Conservation (phyloP, 2,113 vertebrate genomes). For the Rhadina sibilatrix region DNA sequence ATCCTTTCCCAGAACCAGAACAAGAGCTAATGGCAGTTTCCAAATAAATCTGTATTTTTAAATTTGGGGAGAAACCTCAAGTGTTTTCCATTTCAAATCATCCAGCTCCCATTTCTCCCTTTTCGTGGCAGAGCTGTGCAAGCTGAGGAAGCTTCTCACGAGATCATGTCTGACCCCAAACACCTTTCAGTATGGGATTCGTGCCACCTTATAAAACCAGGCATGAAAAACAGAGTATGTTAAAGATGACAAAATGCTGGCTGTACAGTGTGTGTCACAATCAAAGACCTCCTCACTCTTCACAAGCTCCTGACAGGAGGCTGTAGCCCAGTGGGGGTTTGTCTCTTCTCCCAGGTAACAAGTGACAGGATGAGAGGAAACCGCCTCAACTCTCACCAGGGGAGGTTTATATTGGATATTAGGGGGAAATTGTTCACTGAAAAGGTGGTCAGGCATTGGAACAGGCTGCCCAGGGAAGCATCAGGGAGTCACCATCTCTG, state of each 20-base stretch:
- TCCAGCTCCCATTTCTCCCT: neutral
- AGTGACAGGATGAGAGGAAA: neutral
- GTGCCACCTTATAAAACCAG: neutral
- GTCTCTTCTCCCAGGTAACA: neutral
- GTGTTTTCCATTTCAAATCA: neutral
- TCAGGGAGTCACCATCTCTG: neutral
- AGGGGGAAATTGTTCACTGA: neutral
- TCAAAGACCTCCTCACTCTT: neutral
- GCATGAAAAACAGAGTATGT: neutral
- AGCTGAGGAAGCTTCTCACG: neutral
- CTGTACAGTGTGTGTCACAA: neutral
- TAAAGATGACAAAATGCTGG: neutral
- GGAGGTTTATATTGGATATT: neutral
- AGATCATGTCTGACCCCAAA: neutral
- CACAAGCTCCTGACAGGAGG: neutral
- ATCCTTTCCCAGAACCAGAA: neutral
- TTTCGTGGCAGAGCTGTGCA: neutral
- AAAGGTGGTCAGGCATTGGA: neutral
- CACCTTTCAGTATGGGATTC: neutral
- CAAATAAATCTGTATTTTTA: neutral
- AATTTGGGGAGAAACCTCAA: neutral
- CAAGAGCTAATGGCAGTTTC: neutral
- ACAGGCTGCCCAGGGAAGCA: neutral
- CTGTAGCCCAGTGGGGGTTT: neutral
- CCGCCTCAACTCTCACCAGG: neutral